These are phyloP conservation scores for Hoplostethus mediterraneus DNA, from an alignment of 2,797 vertebrate species.

Conservation along the genomic window DNA sequence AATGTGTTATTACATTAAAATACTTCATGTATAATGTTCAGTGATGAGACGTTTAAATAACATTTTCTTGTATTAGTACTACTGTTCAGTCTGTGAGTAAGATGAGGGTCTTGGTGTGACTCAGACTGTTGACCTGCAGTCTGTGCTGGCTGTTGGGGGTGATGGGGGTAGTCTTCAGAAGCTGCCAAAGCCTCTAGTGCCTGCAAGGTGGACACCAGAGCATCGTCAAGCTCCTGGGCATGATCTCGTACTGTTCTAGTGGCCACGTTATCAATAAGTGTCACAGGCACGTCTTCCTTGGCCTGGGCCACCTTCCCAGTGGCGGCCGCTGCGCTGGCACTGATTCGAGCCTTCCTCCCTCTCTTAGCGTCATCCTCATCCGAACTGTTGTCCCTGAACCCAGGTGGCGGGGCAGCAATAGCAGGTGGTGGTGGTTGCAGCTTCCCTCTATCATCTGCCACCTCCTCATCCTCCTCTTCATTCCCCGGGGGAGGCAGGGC, in stretches of 20 bases:
- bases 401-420: conserved; percentile 95
- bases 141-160: conserved; percentile 93
- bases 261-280: conserved; percentile 93
- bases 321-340: conserved; percentile 35
- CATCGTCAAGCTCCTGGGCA: conserved; percentile 97
- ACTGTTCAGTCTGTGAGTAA: conserved; percentile 50
- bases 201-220: conserved; percentile 97
- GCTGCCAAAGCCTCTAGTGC: conserved; percentile 98
- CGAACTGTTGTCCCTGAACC: conserved; percentile 98
- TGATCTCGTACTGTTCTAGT: conserved; percentile 96
- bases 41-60: conserved; percentile 16
- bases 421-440: conserved; percentile 89
- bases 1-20: background rate
- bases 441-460: conserved; percentile 79
- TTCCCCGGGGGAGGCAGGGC: conserved; percentile 95
- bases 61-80: conserved; percentile 15
- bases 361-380: conserved; percentile 96
- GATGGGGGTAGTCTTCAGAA: conserved; percentile 95
- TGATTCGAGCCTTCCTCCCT: conserved; percentile 76
- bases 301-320: conserved; percentile 78
- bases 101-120: conserved; percentile 63
- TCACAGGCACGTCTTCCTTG: conserved; percentile 94
- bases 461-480: conserved; percentile 89
- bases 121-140: conserved; percentile 93
- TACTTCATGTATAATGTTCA: conserved; percentile 7